Base-by-base conservation (phyloP, 2,113 vertebrate species). In the Oxyruncus cristatus region DNA sequence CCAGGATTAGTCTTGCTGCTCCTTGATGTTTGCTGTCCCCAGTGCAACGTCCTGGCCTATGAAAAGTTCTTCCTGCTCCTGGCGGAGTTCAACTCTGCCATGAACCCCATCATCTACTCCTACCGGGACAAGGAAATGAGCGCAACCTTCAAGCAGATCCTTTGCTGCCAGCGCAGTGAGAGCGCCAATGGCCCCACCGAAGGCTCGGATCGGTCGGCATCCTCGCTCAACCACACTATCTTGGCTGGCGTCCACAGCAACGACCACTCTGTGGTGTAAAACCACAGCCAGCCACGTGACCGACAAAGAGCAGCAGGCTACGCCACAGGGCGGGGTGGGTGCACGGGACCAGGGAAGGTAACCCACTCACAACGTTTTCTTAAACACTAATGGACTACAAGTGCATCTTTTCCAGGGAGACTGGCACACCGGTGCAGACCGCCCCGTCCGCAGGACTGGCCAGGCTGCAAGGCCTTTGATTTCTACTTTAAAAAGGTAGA, bases 91-190 rank as follows among this genome's bases (percentile, higher is more conserved):
- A 99, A 99, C 98, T 99, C 99, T 0, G 99, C 99, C 94, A 99
- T 99, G 99, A 99, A 99, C 97, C 99, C 99, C 93, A 99, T 99
- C 97, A 99, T 99, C 97, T 99, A 99, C 97, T 99, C 99, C 56
- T 99, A 99, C 95, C 98, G 99, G 4, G 99, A 99, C 98, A 99
- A 99, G 92, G 99, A 99, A 96, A 99, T 99, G 99, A 99, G 99
- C 1, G 98, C 99, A 3, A 99, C 99, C 65, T 99, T 99, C 98
- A 98, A 98, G 84, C 99, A 99, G 98, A 99, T 99, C 96, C 98
- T 99, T 61, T 99, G 99, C 96, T 99, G 99, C 96, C 99, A 99
- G 96, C 98, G 99, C 84, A 98, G 98, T 1, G 99, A 99, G 95
- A 99, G 96, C 8, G 82, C 98, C 93, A 99, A 99, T 0, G 99